Percentiles rank a stretch among this genome's conserved stretches.
Evolutionary conservation across 2,888 invertebrate genomes (phyloP).

Genomic region (Dromius quadrimaculatus): DNA sequence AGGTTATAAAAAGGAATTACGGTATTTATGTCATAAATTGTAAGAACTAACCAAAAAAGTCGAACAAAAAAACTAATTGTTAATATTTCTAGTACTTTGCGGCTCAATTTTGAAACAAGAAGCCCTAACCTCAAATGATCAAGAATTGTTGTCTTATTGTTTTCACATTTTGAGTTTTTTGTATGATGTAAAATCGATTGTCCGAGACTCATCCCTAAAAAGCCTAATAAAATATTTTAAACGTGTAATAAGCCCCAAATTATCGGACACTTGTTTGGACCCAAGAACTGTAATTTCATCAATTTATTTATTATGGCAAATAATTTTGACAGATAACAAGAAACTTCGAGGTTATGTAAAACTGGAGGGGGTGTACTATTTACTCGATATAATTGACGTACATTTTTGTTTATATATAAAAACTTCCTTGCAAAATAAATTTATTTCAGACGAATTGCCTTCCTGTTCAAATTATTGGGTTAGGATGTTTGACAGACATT

Average conservation of each 20-base stretch:
- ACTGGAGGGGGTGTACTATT: constrained; percentile 62
- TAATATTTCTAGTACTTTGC: constrained; percentile 29
- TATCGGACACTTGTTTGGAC: constrained; percentile 61
- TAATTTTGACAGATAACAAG: constrained; percentile 59
- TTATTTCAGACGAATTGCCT: constrained; percentile 59
- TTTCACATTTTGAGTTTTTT: constrained; percentile 48
- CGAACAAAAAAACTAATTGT: neutral
- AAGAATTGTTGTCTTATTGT: constrained; percentile 40
- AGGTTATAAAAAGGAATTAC: constrained; percentile 9
- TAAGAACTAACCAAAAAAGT: neutral
- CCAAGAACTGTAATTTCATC: constrained; percentile 63
- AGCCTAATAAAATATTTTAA: constrained; percentile 56
- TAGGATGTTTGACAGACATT: constrained; percentile 65
- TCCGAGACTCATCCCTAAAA: constrained; percentile 53
- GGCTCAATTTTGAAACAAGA: constrained; percentile 13
- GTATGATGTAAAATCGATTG: neutral
- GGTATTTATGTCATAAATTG: constrained; percentile 22
- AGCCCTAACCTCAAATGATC: constrained; percentile 19
- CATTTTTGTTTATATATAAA: neutral
- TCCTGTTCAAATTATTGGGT: constrained; percentile 63
- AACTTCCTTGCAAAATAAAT: neutral
- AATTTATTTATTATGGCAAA: constrained; percentile 66
- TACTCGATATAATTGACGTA: constrained; percentile 66
- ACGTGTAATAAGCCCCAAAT: constrained; percentile 56
- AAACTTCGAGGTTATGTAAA: constrained; percentile 62